Evolutionary conservation across 1,140 invertebrate species (phyloP), one percentile per base, ranked within the genome.

Genomic region (Drosophila guanche): DNA sequence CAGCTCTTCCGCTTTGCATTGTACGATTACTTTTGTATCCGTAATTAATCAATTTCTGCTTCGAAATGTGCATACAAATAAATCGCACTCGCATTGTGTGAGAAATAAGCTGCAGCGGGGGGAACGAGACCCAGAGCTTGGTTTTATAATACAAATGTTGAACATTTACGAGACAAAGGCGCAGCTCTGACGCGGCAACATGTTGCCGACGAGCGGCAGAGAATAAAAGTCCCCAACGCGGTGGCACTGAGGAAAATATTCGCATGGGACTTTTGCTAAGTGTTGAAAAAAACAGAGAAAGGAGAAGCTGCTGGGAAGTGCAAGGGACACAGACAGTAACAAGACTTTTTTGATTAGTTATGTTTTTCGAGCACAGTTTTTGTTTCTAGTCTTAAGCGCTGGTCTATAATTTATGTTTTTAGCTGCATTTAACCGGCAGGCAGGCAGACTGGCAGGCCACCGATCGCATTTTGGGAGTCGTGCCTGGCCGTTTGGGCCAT

Each of bases 341-440:
- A 20, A 0, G 1, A 12, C 4, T 6, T 4, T 43, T 14, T 56
- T 4, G 33, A 37, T 37, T 27, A 12, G 33, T 37, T 37, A 12
- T 37, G 33, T 37, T 37, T 37, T 12, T 12, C 1, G 12, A 37
- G 8, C 10, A 55, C 10, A 55, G 41, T 58, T 33, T 58, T 70
- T 73, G 16, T 73, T 54, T 69, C 56, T 66, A 57, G 8, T 57
- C 70, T 76, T 76, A 1, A 86, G 76, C 77, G 73, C 69, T 70
- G 81, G 81, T 73, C 76, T 77, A 86, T 85, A 85, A 85, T 86
- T 85, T 85, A 85, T 85, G 81, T 86, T 79, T 86, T 79, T 74
- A 67, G 74, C 71, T 75, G 60, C 81, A 61, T 76, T 85, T 84
- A 74, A 77, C 80, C 77, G 77, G 37, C 72, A 75, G 80, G 72